Evolutionary conservation across 2,113 vertebrate genomes (phyloP).

Genomic region (Nematolebias whitei): DNA sequence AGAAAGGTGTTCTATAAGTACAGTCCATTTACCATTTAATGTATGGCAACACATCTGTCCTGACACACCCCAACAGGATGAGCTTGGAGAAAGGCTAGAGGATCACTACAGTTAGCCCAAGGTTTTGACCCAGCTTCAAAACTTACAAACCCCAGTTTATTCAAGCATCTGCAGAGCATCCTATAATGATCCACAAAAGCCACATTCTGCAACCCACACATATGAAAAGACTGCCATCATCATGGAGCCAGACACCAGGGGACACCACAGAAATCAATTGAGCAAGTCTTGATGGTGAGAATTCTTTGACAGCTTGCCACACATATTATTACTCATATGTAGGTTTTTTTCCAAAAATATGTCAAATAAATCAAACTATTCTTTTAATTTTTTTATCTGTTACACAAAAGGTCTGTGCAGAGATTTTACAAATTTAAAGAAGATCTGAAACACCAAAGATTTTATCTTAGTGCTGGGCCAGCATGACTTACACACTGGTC

Average conservation of each 20-base stretch:
- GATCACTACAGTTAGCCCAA: background rate
- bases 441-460: slow-evolving; percentile 41
- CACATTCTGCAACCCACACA: background rate
- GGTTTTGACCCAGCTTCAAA: background rate
- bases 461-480: slow-evolving; percentile 46
- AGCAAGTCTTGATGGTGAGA: background rate
- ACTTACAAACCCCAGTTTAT: background rate
- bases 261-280: background rate
- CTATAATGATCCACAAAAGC: background rate
- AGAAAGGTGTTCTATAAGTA: too few relatives aligned
- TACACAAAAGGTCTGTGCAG: slow-evolving; percentile 15
- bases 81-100: background rate
- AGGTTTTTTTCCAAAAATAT: background rate
- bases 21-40: too few relatives aligned
- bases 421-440: slow-evolving; percentile 24
- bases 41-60: too few relatives aligned
- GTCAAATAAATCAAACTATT: background rate
- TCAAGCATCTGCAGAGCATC: background rate
- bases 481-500: slow-evolving; percentile 36
- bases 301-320: background rate
- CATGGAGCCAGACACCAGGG: background rate
- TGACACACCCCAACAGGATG: background rate
- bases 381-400: slow-evolving; percentile 15
- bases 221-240: background rate
- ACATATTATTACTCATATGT: background rate